Base-by-base conservation (phyloP, 2,888 invertebrate genomes). In the Dermolepida albohirtum region DNA sequence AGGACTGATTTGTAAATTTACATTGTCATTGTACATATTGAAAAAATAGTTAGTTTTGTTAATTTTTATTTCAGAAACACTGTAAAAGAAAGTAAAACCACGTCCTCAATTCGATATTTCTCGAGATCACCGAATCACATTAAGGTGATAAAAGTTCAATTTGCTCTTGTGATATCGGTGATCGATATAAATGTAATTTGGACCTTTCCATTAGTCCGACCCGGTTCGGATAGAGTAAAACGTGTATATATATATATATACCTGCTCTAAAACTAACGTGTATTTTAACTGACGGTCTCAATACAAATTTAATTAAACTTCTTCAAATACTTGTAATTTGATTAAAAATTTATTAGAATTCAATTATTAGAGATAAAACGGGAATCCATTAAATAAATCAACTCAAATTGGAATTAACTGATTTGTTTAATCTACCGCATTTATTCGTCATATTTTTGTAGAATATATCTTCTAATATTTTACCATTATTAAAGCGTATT, bases 171-270 rank as follows among this genome's bases (percentile, higher is more conserved):
- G 59, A 59, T 59, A 59, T 44, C 44, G 29, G 47, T 59, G 44
- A 59, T 59, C 59, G 59, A 59, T 59, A 59, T 59, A 44, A 59
- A 59, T 29, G 59, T 59, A 47, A 59, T 59, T 57, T 59, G 47
- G 44, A 5, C 59, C 59, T 59, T 59, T 59, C 59, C 59, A 59
- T 59, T 59, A 59, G 59, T 29, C 17, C 54, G 17, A 17, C 40
- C 52, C 14, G 12, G 6, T 54, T 14, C 17, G n/a, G 29, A 12
- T 5, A 34, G 34, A 34, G 8, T 34, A 16, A 49, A 49, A 16
- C 34, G 34, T 34, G 10, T 34, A 6, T 34, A 6, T 34, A 29
- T 29, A 29, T 29, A 29, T 29, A 34, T 10, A 1, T 34, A 34
- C 34, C 10, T 34, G 10, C 49, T 10, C 12, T 49, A 14, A 12